These are phyloP conservation scores for Platichthys stellatus DNA, from an alignment of 2,113 vertebrate genomes.

Conservation along the genomic window DNA sequence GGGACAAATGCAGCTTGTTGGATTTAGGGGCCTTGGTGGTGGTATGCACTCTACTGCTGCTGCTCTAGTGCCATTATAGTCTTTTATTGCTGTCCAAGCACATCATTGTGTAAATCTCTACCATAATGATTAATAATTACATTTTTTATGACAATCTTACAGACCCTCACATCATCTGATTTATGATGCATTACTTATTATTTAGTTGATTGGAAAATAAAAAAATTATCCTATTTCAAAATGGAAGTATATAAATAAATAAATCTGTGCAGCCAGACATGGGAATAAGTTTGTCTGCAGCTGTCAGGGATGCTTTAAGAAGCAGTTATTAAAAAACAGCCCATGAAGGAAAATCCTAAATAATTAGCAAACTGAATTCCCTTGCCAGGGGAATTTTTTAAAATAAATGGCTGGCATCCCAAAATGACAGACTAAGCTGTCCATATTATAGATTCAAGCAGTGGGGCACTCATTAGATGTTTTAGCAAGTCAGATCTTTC, in stretches of 20 bases:
- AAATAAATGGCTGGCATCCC: constrained; percentile 32
- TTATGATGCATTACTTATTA: neutral
- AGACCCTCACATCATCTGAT: neutral
- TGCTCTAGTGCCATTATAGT: too few species aligned
- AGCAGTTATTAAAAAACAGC: constrained; percentile 44
- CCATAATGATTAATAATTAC: too few species aligned
- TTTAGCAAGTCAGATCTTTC: constrained; percentile 27
- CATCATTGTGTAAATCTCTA: too few species aligned
- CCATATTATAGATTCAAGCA: constrained; percentile 25
- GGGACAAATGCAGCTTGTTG: too few species aligned
- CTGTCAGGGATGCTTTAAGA: constrained; percentile 57
- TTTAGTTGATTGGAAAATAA: constrained; percentile 7
- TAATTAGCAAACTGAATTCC: constrained; percentile 60
- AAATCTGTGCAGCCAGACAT: constrained; percentile 22
- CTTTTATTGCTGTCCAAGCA: too few species aligned
- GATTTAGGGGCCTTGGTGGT: too few species aligned
- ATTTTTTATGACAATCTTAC: neutral
- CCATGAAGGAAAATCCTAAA: constrained; percentile 44
- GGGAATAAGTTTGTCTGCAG: constrained; percentile 42
- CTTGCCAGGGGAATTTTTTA: constrained; percentile 5
- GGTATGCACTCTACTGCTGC: too few species aligned
- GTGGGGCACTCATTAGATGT: constrained; percentile 43
- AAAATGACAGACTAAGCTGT: constrained; percentile 54
- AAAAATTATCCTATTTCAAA: constrained; percentile 6
- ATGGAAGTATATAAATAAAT: constrained; percentile 1